Evolutionary conservation across 2,888 invertebrate species (phyloP).

Genomic region (Polydrusus cervinus): DNA sequence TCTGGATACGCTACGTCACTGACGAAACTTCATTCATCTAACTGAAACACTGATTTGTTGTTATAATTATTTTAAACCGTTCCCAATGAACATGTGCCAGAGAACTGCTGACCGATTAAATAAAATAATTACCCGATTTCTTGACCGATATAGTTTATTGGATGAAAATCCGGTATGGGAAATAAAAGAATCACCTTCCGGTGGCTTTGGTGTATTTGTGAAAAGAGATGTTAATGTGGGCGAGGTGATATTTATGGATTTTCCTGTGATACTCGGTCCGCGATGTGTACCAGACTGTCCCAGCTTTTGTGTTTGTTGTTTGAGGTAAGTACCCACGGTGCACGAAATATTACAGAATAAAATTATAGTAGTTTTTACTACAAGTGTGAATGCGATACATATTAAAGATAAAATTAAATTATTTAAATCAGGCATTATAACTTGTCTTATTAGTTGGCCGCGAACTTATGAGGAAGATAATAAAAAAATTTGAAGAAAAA

Average conservation of each 20-base stretch:
- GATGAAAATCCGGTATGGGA: slow-evolving; percentile 73
- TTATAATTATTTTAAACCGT: slow-evolving; percentile 6
- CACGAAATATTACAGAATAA: no score
- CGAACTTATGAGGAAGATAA: no score
- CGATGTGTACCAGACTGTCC: slow-evolving; percentile 74
- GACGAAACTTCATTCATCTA: background rate
- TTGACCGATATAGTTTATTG: slow-evolving; percentile 51
- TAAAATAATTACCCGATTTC: slow-evolving; percentile 56
- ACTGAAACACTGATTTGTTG: slow-evolving; percentile 11
- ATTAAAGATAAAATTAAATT: no score
- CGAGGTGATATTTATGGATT: slow-evolving; percentile 82
- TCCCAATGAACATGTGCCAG: slow-evolving; percentile 35
- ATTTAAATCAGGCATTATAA: no score
- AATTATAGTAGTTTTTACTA: no score
- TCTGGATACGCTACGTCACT: slow-evolving; percentile 13
- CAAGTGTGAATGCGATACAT: no score
- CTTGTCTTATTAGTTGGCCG: no score
- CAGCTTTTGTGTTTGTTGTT: slow-evolving; percentile 80
- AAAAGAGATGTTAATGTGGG: slow-evolving; percentile 78
- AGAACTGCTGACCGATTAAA: slow-evolving; percentile 54
- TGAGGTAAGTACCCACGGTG: slow-evolving; percentile 66
- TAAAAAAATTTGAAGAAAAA: no score
- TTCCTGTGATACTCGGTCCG: slow-evolving; percentile 82
- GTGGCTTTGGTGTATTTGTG: slow-evolving; percentile 84
- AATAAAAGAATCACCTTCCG: slow-evolving; percentile 76